Evolutionary conservation across 2,797 vertebrate species (phyloP).

Genomic region (Pitangus sulphuratus): DNA sequence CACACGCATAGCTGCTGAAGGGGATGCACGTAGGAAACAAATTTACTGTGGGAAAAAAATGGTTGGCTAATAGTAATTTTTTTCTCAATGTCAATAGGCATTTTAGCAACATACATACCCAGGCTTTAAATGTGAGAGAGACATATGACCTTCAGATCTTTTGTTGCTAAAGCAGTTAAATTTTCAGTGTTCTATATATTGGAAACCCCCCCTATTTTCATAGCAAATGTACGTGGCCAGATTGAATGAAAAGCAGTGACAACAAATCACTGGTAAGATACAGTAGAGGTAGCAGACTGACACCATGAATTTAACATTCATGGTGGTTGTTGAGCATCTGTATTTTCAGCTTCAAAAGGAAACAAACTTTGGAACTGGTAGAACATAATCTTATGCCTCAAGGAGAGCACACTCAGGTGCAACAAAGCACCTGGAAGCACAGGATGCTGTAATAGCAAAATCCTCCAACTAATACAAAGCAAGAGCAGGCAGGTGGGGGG

Average conservation of each 20-base stretch:
- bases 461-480: neutral
- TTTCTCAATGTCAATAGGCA: neutral
- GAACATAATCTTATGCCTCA: neutral
- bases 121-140: neutral
- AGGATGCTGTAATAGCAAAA: neutral
- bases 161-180: neutral
- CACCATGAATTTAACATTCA: rapidly evolving
- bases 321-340: neutral
- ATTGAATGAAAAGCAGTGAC: neutral
- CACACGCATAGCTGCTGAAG: neutral
- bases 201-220: neutral
- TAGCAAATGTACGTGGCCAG: neutral
- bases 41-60: neutral
- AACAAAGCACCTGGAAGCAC: neutral
- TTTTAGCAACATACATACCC: neutral
- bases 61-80: neutral
- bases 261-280: neutral
- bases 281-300: neutral
- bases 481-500: neutral
- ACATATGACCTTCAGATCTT: neutral
- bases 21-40: neutral
- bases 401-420: neutral
- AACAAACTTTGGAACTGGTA: neutral
- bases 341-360: neutral
- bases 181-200: neutral